Evolutionary conservation across 2,797 vertebrate genomes (phyloP), one percentile per base, ranked within the genome.

Genomic region (Pteronotus mesoamericanus): DNA sequence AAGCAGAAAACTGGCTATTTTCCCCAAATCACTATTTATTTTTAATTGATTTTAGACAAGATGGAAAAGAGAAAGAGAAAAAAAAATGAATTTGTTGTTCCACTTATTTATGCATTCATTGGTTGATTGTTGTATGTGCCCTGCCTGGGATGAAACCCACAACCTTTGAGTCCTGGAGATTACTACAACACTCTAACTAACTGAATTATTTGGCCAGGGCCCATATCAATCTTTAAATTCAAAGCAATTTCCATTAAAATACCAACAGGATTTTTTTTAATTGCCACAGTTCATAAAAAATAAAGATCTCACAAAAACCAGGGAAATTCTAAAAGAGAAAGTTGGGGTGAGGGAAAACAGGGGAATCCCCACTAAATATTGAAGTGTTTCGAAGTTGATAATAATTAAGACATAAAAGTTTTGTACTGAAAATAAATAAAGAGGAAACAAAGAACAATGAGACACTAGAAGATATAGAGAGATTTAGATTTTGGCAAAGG

Each of bases 181-280:
- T 4, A 59, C 57, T 24, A 32, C 11, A 26, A 15, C 26, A 6
- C 29, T 29, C 24, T 61, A 14, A 61, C 26, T 26, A 61, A 14
- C 59, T 61, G 59, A 32, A 59, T 59, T 61, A 29, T 32, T 26
- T 61, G 59, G 26, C 12, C 59, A 61, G 59, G 59, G 26, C 59
- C 59, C 29, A 32, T 15, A 61, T 61, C 32, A 84, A 32, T 92
- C 64, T 72, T 95, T 88, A 93, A 91, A 86, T 75, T 96, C 32
- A 89, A 89, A 89, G 44, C 44, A 93, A 89, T 86, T 93, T 86
- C 51, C 9, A 75, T 72, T 80, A 89, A 97, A 93, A 83, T 57
- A 74, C 44, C 57, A 72, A 46, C 32, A 75, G 18, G 42, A 29
- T 75, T 53, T 89, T 91, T 32, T 48, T 6, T 9, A 48, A 46